A percentile compares a stretch with the other conserved stretches of the same genome.
Conservation (phyloP, 2,797 vertebrate species). For the Phoxinus dragarum region DNA sequence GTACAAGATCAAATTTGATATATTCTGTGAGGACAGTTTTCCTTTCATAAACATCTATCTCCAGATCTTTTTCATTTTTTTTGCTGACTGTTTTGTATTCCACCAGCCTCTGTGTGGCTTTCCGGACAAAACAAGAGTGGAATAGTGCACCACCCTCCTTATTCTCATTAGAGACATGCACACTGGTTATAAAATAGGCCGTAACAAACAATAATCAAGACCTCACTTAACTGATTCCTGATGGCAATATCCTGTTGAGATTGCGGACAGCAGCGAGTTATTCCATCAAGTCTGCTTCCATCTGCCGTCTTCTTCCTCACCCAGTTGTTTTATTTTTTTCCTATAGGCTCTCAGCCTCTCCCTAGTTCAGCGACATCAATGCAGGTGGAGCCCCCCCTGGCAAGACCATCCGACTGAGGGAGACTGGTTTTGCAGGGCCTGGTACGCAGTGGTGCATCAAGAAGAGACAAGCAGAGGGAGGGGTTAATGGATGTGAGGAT, state of each 20-base stretch:
- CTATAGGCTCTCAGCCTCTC: constrained; percentile 44
- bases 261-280: constrained; percentile 44
- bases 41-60: constrained; percentile 64
- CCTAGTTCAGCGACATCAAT: constrained; percentile 71
- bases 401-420: constrained; percentile 42
- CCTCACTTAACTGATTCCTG: constrained; percentile 45
- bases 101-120: constrained; percentile 8
- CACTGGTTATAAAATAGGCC: neutral
- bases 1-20: neutral
- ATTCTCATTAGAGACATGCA: constrained; percentile 3
- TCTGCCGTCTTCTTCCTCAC: constrained; percentile 52
- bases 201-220: neutral
- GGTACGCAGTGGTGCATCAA: constrained; percentile 60
- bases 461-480: constrained; percentile 32
- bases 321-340: constrained; percentile 45
- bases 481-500: constrained; percentile 23
- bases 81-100: constrained; percentile 29
- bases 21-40: constrained; percentile 35
- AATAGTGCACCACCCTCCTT: constrained; percentile 25
- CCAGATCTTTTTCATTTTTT: neutral
- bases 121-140: neutral
- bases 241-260: constrained; percentile 43
- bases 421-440: constrained; percentile 56
- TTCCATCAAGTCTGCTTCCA: constrained; percentile 54
- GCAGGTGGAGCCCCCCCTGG: constrained; percentile 72